Evolutionary conservation across 1,140 invertebrate genomes (phyloP).

Genomic region (Anoplophora glabripennis): DNA sequence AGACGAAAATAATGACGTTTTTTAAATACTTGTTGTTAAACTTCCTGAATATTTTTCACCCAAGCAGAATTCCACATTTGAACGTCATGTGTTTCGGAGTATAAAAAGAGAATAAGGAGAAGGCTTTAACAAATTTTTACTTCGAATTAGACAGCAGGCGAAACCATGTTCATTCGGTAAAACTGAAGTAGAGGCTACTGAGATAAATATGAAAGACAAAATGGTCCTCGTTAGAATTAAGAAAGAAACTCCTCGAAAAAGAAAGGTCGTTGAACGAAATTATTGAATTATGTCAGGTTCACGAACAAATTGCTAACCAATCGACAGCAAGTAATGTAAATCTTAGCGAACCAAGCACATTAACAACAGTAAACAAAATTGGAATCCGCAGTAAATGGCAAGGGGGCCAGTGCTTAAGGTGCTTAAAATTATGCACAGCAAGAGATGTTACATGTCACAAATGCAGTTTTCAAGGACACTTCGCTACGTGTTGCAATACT

Average conservation of each 20-base stretch:
- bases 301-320: slow-evolving; percentile 22
- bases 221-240: slow-evolving; percentile 33
- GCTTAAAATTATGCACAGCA: slow-evolving; percentile 14
- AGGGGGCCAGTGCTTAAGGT: neutral
- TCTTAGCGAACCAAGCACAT: too few relatives aligned
- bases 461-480: slow-evolving; percentile 20
- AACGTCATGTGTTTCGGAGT: slow-evolving; percentile 38
- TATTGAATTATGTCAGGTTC: slow-evolving; percentile 24
- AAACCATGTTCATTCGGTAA: slow-evolving; percentile 35
- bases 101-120: slow-evolving; percentile 28
- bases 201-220: slow-evolving; percentile 38
- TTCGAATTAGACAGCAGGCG: slow-evolving; percentile 36
- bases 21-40: slow-evolving; percentile 7
- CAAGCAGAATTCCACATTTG: slow-evolving; percentile 14
- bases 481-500: slow-evolving; percentile 18
- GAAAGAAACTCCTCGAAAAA: slow-evolving; percentile 37
- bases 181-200: slow-evolving; percentile 30
- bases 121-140: slow-evolving; percentile 31
- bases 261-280: slow-evolving; percentile 29
- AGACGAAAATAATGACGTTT: slow-evolving; percentile 16
- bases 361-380: neutral
- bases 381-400: neutral
- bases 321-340: slow-evolving; percentile 5
- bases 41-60: slow-evolving; percentile 5
- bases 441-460: slow-evolving; percentile 16